These are phyloP conservation scores for Eupithecia inturbata DNA, from an alignment of 2,888 invertebrate genomes.

Conservation along the genomic window DNA sequence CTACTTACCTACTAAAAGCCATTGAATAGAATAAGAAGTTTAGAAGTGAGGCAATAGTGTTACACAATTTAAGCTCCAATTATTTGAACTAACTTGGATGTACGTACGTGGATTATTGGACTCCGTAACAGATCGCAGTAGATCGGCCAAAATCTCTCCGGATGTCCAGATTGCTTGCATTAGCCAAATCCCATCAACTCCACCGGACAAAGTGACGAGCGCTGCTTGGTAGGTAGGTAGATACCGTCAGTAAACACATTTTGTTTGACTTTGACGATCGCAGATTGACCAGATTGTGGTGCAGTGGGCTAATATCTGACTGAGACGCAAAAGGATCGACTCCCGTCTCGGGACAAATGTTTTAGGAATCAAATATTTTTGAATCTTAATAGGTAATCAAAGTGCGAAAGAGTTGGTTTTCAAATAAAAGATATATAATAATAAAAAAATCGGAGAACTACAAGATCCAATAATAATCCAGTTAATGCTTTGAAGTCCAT, in stretches of 20 bases:
- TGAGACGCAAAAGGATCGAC: not conserved
- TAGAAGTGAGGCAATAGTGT: no score
- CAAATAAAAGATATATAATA: no score
- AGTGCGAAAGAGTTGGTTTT: no score
- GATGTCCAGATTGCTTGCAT: conserved; percentile 55
- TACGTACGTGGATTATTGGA: not conserved
- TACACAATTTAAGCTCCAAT: no score
- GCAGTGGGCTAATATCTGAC: not conserved
- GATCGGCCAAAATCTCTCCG: not conserved
- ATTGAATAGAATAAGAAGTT: no score
- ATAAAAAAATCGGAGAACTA: no score
- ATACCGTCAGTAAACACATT: conserved; percentile 51
- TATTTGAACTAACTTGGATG: no score
- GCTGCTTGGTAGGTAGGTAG: conserved; percentile 34
- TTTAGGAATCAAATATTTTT: no score
- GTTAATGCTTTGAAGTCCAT: no score
- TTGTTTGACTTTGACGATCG: not conserved
- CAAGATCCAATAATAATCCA: no score
- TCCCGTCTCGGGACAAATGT: not conserved
- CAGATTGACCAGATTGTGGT: not conserved
- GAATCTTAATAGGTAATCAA: no score
- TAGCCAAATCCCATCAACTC: conserved; percentile 55
- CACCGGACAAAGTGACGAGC: conserved; percentile 48
- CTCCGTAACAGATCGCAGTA: not conserved
- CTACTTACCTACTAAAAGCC: no score